phyloP scores from a whole-genome alignment of 2,888 invertebrate species.

The Parnassius orleans region DNA sequence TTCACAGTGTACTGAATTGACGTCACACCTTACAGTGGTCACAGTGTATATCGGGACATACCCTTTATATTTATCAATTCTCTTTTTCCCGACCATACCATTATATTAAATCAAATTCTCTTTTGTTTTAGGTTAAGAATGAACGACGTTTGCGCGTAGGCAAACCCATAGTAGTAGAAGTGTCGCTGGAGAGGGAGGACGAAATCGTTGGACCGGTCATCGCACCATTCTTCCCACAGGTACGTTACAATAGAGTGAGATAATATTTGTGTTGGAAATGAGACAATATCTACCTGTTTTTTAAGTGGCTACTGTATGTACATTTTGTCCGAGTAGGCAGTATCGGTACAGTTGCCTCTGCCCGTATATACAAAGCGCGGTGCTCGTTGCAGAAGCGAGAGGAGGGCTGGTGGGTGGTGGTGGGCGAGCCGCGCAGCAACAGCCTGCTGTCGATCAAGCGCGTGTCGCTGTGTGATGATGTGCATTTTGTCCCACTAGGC shows the following conservation, averaged over 20 bases:
- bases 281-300: too few relatives aligned
- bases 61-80: too few relatives aligned
- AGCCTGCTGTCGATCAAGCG: slow-evolving; percentile 98
- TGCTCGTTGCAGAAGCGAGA: slow-evolving; percentile 86
- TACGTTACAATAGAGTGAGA: slow-evolving; percentile 41
- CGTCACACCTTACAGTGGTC: too few relatives aligned
- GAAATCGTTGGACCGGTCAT: slow-evolving; percentile 98
- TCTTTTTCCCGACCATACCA: not conserved
- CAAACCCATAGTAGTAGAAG: slow-evolving; percentile 91
- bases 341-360: too few relatives aligned
- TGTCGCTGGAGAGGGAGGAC: slow-evolving; percentile 97
- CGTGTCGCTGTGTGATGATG: slow-evolving; percentile 87
- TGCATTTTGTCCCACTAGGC: too few relatives aligned
- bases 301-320: too few relatives aligned
- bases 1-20: too few relatives aligned
- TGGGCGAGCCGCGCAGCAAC: slow-evolving; percentile 97
- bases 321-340: slow-evolving; percentile 58
- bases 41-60: too few relatives aligned
- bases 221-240: slow-evolving; percentile 98
- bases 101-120: not conserved
- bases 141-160: slow-evolving; percentile 84
- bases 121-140: slow-evolving; percentile 52
- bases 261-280: too few relatives aligned
- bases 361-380: slow-evolving; percentile 17
- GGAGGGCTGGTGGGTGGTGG: slow-evolving; percentile 99